These are phyloP conservation scores for Brachionus asplanchnoidis DNA, from an alignment of 1,140 invertebrate genomes.

Conservation along the genomic window DNA sequence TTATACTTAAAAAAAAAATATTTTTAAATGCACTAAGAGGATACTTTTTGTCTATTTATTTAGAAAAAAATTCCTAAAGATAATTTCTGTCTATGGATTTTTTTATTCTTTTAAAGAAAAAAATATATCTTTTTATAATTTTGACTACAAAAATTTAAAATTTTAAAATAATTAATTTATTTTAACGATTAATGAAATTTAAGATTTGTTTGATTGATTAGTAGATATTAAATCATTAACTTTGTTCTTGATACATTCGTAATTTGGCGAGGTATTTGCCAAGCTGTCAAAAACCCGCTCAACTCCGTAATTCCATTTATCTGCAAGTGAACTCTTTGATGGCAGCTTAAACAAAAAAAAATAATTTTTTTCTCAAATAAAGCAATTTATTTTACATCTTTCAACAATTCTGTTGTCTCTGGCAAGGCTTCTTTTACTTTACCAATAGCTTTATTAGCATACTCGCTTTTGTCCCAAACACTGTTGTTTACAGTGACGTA, in stretches of 20 bases:
- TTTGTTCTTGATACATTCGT: background rate
- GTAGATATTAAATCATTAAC: background rate
- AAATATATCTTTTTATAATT: background rate
- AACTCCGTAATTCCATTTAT: slow-evolving; percentile 35
- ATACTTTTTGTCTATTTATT: too few relatives aligned
- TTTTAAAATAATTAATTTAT: background rate
- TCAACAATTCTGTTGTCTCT: slow-evolving; percentile 9
- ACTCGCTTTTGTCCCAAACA: slow-evolving; percentile 40
- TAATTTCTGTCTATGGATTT: background rate
- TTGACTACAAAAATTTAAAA: background rate
- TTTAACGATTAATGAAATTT: background rate
- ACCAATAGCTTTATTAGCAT: slow-evolving; percentile 23
- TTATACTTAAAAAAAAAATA: too few relatives aligned
- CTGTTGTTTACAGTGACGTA: slow-evolving; percentile 35
- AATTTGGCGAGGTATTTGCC: background rate
- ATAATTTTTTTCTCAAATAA: background rate
- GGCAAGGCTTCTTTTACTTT: slow-evolving; percentile 26
- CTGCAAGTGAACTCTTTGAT: background rate
- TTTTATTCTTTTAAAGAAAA: too few relatives aligned
- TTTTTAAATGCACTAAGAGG: too few relatives aligned
- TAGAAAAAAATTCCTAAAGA: too few relatives aligned
- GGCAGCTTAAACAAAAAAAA: slow-evolving; percentile 17
- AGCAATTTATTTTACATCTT: background rate
- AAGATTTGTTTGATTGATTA: background rate
- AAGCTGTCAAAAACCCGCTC: background rate